A percentile compares a stretch with the other conserved stretches of the same genome.
These are phyloP conservation scores for Caenorhabditis japonica DNA, from an alignment of 2,888 invertebrate genomes.

Conservation along the genomic window DNA sequence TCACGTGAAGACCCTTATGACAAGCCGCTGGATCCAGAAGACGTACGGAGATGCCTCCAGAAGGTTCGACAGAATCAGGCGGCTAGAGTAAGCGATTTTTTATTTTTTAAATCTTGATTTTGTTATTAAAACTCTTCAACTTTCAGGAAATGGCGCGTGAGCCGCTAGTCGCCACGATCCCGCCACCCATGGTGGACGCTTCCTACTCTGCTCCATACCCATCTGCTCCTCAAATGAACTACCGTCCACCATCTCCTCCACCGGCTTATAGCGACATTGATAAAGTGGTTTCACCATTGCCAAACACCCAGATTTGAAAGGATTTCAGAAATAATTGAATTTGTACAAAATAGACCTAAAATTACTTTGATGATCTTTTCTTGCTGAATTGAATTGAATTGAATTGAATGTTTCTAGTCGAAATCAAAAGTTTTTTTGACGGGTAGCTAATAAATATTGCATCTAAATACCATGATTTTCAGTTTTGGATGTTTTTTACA, in stretches of 20 bases:
- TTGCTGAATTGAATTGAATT: too few species aligned
- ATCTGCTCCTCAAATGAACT: slow-evolving; percentile 16
- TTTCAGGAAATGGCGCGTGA: slow-evolving; percentile 40
- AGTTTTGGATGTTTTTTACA: too few species aligned
- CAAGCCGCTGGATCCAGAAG: slow-evolving; percentile 57
- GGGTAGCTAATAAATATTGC: too few species aligned
- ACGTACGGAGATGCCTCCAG: slow-evolving; percentile 54
- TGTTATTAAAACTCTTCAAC: neutral
- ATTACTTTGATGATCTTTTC: too few species aligned
- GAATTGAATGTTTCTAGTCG: too few species aligned
- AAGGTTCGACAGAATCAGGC: slow-evolving; percentile 53
- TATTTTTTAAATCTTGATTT: too few species aligned
- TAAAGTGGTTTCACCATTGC: too few species aligned
- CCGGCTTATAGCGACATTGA: slow-evolving; percentile 32
- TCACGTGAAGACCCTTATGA: slow-evolving; percentile 59
- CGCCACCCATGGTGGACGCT: slow-evolving; percentile 23
- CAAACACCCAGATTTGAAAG: too few species aligned
- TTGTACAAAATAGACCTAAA: too few species aligned
- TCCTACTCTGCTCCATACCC: slow-evolving; percentile 39
- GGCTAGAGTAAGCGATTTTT: slow-evolving; percentile 34
- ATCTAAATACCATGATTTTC: too few species aligned
- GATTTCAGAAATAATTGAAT: too few species aligned
- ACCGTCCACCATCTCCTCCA: slow-evolving; percentile 20
- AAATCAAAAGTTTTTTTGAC: too few species aligned
- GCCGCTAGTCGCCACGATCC: slow-evolving; percentile 26